These are phyloP conservation scores for Amphimallon solstitiale DNA, from an alignment of 2,888 invertebrate species.

Conservation along the genomic window DNA sequence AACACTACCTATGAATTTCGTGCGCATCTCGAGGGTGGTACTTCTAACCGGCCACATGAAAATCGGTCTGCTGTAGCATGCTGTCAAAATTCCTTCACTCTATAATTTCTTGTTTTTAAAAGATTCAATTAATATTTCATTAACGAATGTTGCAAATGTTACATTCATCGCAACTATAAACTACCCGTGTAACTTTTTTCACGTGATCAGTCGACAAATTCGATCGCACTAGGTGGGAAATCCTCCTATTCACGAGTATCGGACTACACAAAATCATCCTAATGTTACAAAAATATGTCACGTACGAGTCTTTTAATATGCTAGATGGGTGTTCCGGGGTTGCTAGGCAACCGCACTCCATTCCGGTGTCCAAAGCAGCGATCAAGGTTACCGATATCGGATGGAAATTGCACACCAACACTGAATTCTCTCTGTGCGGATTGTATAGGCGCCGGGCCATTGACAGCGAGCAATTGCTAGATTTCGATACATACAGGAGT, in stretches of 20 bases:
- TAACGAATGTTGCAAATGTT: too few relatives aligned
- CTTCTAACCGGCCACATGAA: too few relatives aligned
- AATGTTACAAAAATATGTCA: constrained; percentile 40
- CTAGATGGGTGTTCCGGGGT: constrained; percentile 47
- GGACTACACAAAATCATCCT: constrained; percentile 8
- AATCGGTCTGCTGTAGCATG: too few relatives aligned
- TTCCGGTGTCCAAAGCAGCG: constrained; percentile 54
- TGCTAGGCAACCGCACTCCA: constrained; percentile 50
- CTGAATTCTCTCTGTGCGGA: too few relatives aligned
- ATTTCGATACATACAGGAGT: constrained; percentile 5
- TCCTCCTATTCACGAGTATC: constrained; percentile 6
- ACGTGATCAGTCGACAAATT: neutral
- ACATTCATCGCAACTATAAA: too few relatives aligned
- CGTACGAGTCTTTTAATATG: constrained; percentile 47
- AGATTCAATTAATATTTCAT: too few relatives aligned
- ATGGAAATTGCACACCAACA: constrained; percentile 41
- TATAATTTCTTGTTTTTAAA: too few relatives aligned
- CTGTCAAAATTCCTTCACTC: neutral
- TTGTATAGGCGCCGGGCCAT: neutral
- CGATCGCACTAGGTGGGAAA: neutral
- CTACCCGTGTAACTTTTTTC: neutral
- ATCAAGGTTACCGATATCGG: constrained; percentile 53
- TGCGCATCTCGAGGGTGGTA: too few relatives aligned
- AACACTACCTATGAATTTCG: too few relatives aligned
- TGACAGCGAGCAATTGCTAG: constrained; percentile 4